Conservation (phyloP, 2,888 invertebrate species). For the Rhodophaea formosa region DNA sequence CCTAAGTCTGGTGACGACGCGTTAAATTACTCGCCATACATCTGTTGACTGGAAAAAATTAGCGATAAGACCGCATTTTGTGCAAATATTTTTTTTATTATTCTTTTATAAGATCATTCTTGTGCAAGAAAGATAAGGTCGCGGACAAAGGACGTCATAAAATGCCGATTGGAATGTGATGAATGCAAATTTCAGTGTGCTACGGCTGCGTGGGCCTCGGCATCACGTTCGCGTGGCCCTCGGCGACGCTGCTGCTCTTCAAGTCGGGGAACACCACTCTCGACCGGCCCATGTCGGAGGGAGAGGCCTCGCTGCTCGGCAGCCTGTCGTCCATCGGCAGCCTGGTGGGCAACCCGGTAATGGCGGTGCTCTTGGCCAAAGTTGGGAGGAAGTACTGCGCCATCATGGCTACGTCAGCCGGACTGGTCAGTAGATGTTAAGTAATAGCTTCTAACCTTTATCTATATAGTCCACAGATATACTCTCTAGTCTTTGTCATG, state of each 20-base stretch:
- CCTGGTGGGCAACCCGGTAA: conserved; percentile 46
- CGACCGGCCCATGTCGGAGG: conserved; percentile 51
- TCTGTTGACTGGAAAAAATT: too few species aligned
- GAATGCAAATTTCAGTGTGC: conserved; percentile 45
- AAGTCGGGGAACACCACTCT: conserved; percentile 54
- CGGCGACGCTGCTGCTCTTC: conserved; percentile 54
- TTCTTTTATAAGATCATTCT: too few species aligned
- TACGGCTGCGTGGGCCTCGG: conserved; percentile 52
- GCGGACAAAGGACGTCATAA: too few species aligned
- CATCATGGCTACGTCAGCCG: conserved; percentile 37
- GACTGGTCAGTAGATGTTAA: conserved; percentile 43
- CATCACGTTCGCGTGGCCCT: conserved; percentile 58
- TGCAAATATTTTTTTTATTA: too few species aligned
- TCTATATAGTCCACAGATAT: too few species aligned
- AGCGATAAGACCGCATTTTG: too few species aligned
- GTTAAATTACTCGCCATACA: too few species aligned
- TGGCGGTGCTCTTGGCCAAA: conserved; percentile 43
- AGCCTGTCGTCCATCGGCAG: conserved; percentile 56
- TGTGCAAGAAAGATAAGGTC: too few species aligned
- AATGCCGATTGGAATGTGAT: not conserved
- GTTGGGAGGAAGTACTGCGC: conserved; percentile 52
- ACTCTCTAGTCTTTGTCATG: too few species aligned
- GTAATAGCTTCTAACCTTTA: too few species aligned
- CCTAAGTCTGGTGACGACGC: too few species aligned
- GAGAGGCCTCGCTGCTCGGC: conserved; percentile 52